Evolutionary conservation across 2,113 vertebrate species (phyloP).

Genomic region (Zapus hudsonius): DNA sequence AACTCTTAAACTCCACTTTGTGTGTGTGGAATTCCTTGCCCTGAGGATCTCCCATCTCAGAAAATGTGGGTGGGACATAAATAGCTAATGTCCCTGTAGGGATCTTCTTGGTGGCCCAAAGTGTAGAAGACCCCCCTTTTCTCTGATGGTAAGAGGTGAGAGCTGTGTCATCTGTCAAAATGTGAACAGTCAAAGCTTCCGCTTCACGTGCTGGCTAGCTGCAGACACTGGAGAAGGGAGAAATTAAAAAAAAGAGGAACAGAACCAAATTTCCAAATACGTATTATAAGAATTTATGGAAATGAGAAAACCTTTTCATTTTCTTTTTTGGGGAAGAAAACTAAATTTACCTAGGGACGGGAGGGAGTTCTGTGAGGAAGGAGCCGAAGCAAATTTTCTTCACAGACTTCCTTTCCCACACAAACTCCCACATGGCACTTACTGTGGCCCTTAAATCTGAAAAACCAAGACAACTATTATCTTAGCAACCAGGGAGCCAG

Average conservation of each 20-base stretch:
- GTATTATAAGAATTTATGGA: slow-evolving; percentile 74
- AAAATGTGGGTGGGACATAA: background rate
- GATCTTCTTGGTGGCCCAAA: background rate
- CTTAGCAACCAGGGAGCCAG: slow-evolving; percentile 85
- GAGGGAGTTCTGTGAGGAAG: slow-evolving; percentile 72
- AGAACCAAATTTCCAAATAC: slow-evolving; percentile 74
- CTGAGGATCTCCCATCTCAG: background rate
- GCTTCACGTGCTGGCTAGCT: background rate
- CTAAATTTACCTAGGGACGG: slow-evolving; percentile 82
- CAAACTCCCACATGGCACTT: slow-evolving; percentile 82
- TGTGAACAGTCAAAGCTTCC: slow-evolving; percentile 32
- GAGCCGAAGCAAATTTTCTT: slow-evolving; percentile 80
- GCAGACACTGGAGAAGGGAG: slow-evolving; percentile 59
- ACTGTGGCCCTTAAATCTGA: slow-evolving; percentile 74
- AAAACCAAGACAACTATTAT: slow-evolving; percentile 87
- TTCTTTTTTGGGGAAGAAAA: slow-evolving; percentile 82
- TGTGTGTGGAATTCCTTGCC: background rate
- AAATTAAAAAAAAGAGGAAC: slow-evolving; percentile 62
- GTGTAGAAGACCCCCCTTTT: background rate
- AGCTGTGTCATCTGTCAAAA: slow-evolving; percentile 54
- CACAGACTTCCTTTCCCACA: slow-evolving; percentile 84
- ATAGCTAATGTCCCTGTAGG: background rate
- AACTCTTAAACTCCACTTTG: background rate
- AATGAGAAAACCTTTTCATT: slow-evolving; percentile 80
- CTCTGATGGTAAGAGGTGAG: background rate